Evolutionary conservation across 2,888 invertebrate species (phyloP).

Genomic region (Parthenolecanium corni): DNA sequence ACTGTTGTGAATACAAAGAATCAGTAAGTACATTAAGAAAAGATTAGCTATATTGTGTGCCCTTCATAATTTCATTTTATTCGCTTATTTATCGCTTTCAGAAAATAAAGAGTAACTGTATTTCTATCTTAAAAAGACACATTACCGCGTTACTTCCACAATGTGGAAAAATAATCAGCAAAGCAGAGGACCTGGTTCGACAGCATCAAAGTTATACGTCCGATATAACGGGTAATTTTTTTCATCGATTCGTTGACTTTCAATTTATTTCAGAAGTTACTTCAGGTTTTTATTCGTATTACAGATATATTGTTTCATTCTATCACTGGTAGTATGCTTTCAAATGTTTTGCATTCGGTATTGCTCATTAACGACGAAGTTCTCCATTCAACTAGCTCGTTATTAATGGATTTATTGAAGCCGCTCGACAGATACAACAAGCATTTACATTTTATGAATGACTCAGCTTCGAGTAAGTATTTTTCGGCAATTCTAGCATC

Average conservation of each 20-base stretch:
- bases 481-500: no score
- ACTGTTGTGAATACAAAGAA: conserved; percentile 18
- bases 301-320: conserved; percentile 43
- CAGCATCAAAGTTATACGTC: conserved; percentile 5
- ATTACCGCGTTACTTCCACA: conserved; percentile 3
- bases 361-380: conserved; percentile 39
- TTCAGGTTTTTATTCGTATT: no score
- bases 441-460: conserved; percentile 4
- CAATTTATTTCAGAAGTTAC: not conserved
- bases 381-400: conserved; percentile 4
- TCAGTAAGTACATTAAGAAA: conserved; percentile 15
- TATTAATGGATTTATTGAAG: conserved; percentile 12
- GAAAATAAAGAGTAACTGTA: conserved; percentile 15
- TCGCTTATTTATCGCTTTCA: not conserved
- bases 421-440: conserved; percentile 20
- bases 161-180: conserved; percentile 5
- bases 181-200: not conserved
- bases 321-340: conserved; percentile 47
- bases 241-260: not conserved
- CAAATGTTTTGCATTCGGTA: conserved; percentile 46
- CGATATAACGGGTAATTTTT: conserved; percentile 13
- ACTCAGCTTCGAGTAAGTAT: conserved; percentile 7
- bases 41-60: not conserved
- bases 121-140: conserved; percentile 13
- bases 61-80: not conserved